Base-by-base conservation (phyloP, 2,113 vertebrate genomes). In the Cavia porcellus region DNA sequence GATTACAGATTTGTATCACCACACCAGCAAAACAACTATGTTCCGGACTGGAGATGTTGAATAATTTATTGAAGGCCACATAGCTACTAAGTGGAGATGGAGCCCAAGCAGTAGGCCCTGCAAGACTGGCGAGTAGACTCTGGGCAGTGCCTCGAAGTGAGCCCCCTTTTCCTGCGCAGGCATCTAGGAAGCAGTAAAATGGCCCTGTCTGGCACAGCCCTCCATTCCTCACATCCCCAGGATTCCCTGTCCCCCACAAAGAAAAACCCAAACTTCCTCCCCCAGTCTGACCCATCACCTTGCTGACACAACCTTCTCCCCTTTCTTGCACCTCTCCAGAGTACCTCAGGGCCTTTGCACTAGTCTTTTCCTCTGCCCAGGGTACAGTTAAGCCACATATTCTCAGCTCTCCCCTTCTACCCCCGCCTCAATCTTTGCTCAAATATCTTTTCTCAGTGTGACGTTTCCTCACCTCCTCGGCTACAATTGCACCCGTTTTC, bases 361-460 rank as follows among this genome's bases (percentile, higher is more conserved):
- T 4, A 32, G 25, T 17, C 0, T 0, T 47, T 61, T 61, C 68
- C 42, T 15, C 68, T 13, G 30, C 52, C 61, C 0, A 20, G 12
- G 9, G 8, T 19, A 32, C 20, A 47, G n/a, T 57, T 5, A 35
- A 5, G 12, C 32, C 61, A 32, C 42, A 57, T 25, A 17, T 38
- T 7, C 42, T 12, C 5, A 5, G 20, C 42, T 25, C 45, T 47
- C 42, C 82, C 82, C 47, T 50, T 19, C 5, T 17, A n/a, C 68
- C 17, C 32, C 12, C 20, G 45, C 85, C 35, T 47, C 66, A 5
- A 5, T 42, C 85, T 86, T 47, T 50, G 52, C 61, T 92, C 66
- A 30, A n/a, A 22, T 50, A 59, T 42, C n/a, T n/a, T 75, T 74
- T 81, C 64, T 68, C 32, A 47, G 30, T 22, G 15, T 0, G 3